These are phyloP conservation scores for Sebastes minor DNA, from an alignment of 2,797 vertebrate species.

Conservation along the genomic window DNA sequence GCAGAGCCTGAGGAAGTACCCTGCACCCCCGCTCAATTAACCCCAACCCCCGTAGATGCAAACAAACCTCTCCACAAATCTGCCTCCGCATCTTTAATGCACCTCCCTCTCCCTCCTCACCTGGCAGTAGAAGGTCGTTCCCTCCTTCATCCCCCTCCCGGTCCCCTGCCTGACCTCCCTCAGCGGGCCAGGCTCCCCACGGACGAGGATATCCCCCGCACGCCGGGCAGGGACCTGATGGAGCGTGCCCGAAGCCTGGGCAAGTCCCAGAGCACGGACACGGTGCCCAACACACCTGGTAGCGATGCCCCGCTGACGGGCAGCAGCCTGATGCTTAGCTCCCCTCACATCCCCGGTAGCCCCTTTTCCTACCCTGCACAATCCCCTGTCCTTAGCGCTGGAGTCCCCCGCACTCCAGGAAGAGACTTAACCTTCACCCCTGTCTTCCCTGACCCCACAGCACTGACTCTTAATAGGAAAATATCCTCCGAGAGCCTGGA, in stretches of 20 bases:
- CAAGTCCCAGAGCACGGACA: conserved; percentile 94
- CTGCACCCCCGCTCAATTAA: conserved; percentile 77
- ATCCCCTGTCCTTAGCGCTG: conserved; percentile 90
- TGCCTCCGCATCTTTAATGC: conserved; percentile 76
- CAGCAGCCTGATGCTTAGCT: conserved; percentile 88
- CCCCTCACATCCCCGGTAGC: conserved; percentile 92
- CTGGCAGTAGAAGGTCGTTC: conserved; percentile 76
- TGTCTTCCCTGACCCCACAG: conserved; percentile 92
- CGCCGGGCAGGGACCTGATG: conserved; percentile 90
- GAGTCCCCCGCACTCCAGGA: conserved; percentile 94
- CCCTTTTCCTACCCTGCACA: conserved; percentile 96
- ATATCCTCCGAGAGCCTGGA: conserved; percentile 88
- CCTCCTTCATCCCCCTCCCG: conserved; percentile 77
- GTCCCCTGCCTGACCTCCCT: conserved; percentile 77
- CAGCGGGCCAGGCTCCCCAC: conserved; percentile 81
- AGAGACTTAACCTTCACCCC: conserved; percentile 95
- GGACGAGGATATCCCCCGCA: conserved; percentile 93
- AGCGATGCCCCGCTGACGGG: conserved; percentile 90
- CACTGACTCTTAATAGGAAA: conserved; percentile 85
- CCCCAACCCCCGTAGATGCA: conserved; percentile 68
- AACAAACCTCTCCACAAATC: conserved; percentile 68
- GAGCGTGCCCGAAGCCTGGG: conserved; percentile 83
- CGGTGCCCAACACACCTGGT: conserved; percentile 89
- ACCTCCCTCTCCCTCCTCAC: conserved; percentile 78
- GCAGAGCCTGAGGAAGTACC: conserved; percentile 79